phyloP scores from a whole-genome alignment of 2,888 invertebrate genomes.

The Thera obeliscata region DNA sequence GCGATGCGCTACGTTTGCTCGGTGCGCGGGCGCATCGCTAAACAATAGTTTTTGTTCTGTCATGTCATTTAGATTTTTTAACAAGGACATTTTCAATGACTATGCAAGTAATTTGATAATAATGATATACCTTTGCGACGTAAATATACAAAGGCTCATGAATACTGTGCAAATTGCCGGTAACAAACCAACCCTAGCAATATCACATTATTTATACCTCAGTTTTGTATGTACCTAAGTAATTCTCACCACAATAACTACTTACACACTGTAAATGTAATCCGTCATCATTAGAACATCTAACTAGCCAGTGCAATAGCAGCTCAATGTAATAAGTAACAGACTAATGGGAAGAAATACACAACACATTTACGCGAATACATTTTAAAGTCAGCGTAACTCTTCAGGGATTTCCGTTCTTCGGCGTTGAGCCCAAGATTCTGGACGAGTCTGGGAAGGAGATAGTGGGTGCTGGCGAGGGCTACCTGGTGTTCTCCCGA shows the following conservation, averaged over 20 bases:
- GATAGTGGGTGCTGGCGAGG: conserved; percentile 95
- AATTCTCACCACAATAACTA: too few relatives aligned
- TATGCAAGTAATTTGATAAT: background rate
- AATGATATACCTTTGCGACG: background rate
- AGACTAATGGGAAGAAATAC: too few relatives aligned
- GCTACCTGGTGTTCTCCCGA: conserved; percentile 95
- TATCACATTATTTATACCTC: too few relatives aligned
- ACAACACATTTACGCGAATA: background rate
- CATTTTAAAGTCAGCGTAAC: background rate
- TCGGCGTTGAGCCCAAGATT: conserved; percentile 95
- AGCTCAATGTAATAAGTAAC: too few relatives aligned
- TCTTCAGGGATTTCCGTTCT: conserved; percentile 94
- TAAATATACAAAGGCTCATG: too few relatives aligned
- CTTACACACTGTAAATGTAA: too few relatives aligned
- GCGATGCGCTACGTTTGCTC: background rate
- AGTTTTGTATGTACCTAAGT: too few relatives aligned
- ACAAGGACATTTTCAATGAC: background rate
- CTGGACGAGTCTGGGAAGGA: conserved; percentile 94
- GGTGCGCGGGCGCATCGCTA: background rate
- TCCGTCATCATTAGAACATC: too few relatives aligned
- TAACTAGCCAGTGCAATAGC: too few relatives aligned
- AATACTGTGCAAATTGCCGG: background rate
- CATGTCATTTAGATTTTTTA: background rate
- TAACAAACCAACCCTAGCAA: too few relatives aligned
- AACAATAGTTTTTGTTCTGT: conserved; percentile 15